Conservation (phyloP, 2,888 invertebrate species). For the Ichneumon xanthorius region DNA sequence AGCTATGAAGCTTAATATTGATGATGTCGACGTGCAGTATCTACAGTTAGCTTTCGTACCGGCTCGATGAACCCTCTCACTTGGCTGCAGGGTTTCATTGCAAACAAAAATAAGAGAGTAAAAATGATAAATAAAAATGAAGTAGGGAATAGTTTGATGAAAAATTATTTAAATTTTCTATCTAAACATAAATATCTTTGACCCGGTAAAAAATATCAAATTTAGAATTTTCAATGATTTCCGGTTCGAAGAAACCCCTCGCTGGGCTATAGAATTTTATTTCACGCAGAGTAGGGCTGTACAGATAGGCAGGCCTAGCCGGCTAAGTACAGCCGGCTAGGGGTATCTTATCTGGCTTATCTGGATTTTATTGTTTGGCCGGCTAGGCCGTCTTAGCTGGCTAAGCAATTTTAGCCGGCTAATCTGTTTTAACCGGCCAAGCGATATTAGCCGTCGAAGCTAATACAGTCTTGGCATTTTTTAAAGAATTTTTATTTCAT, state of each 20-base stretch:
- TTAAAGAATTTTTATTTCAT: too few relatives aligned
- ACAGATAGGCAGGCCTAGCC: too few relatives aligned
- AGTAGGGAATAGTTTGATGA: too few relatives aligned
- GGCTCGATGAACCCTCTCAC: neutral
- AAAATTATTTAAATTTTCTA: neutral
- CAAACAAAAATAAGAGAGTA: neutral
- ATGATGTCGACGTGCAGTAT: neutral
- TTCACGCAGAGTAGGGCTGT: neutral
- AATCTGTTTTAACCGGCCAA: too few relatives aligned
- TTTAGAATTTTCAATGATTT: neutral
- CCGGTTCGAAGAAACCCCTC: neutral
- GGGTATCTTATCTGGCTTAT: too few relatives aligned
- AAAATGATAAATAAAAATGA: too few relatives aligned
- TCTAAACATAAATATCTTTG: neutral
- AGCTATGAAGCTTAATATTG: neutral
- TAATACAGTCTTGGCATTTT: too few relatives aligned
- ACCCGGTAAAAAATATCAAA: neutral
- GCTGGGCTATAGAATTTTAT: neutral
- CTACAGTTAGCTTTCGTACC: conserved; percentile 3
- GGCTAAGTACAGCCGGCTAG: too few relatives aligned
- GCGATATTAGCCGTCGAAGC: too few relatives aligned
- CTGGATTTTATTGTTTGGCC: too few relatives aligned
- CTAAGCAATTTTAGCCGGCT: too few relatives aligned
- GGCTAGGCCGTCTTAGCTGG: too few relatives aligned
- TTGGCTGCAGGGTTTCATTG: neutral